These are phyloP conservation scores for Ophioninae sp. DNA, from an alignment of 2,888 invertebrate species.

Conservation along the genomic window DNA sequence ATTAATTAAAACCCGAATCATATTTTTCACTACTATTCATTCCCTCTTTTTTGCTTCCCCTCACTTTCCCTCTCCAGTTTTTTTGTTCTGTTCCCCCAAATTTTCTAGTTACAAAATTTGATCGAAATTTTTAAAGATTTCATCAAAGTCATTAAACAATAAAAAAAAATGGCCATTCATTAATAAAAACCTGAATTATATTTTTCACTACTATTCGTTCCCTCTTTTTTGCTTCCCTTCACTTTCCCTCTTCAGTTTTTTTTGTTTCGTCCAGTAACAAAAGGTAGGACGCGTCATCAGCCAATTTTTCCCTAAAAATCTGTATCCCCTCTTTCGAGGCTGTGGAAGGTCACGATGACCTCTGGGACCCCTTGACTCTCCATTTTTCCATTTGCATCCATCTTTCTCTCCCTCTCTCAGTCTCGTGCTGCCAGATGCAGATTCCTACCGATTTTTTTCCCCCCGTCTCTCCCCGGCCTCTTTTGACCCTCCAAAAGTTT, in stretches of 20 bases:
- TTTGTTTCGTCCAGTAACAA: slow-evolving; percentile 35
- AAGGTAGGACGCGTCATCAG: slow-evolving; percentile 54
- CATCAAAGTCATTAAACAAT: too few relatives aligned
- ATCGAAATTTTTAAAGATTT: too few relatives aligned
- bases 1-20: neutral
- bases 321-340: slow-evolving; percentile 65
- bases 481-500: slow-evolving; percentile 20
- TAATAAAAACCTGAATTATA: slow-evolving; percentile 6
- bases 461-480: slow-evolving; percentile 58
- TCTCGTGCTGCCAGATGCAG: slow-evolving; percentile 69
- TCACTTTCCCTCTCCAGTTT: slow-evolving; percentile 53
- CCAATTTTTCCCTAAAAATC: slow-evolving; percentile 73
- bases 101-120: too few relatives aligned
- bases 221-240: slow-evolving; percentile 37
- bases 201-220: slow-evolving; percentile 67
- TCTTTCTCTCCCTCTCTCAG: slow-evolving; percentile 37
- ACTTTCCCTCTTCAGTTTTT: slow-evolving; percentile 52
- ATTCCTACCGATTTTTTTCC: slow-evolving; percentile 58
- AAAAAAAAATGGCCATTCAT: neutral
- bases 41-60: slow-evolving; percentile 59
- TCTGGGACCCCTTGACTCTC: slow-evolving; percentile 71
- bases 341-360: slow-evolving; percentile 76
- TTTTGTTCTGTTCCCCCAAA: slow-evolving; percentile 7
- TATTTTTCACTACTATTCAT: slow-evolving; percentile 60
- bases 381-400: slow-evolving; percentile 36